These are phyloP conservation scores for Gasterosteus nipponicus DNA, from an alignment of 2,113 vertebrate genomes.

Conservation along the genomic window DNA sequence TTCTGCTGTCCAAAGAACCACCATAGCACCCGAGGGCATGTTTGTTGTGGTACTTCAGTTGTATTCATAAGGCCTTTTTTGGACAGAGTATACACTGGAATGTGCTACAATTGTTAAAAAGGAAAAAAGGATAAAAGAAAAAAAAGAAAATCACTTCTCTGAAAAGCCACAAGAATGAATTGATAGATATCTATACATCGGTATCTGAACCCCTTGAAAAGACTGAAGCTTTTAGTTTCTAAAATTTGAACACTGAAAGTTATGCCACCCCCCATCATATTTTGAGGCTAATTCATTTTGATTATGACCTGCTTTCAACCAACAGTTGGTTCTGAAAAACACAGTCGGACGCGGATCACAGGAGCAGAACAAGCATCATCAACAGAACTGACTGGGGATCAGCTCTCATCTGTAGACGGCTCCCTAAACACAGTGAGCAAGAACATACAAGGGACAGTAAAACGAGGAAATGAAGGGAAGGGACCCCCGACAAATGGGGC, in stretches of 20 bases:
- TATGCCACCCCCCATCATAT: conserved; percentile 19
- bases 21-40: conserved; percentile 49
- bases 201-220: conserved; percentile 31
- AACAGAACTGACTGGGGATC: conserved; percentile 23
- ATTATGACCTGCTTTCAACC: conserved; percentile 10
- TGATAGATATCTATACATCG: conserved; percentile 20
- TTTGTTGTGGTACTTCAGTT: conserved; percentile 45
- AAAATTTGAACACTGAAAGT: conserved; percentile 53
- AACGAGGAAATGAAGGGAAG: neutral
- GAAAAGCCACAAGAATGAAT: conserved; percentile 30
- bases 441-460: conserved; percentile 19
- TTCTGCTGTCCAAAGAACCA: conserved; percentile 41
- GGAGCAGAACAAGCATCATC: neutral
- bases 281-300: conserved; percentile 15
- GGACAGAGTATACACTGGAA: conserved; percentile 72
- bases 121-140: neutral
- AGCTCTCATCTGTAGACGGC: conserved; percentile 1
- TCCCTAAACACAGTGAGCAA: conserved; percentile 24
- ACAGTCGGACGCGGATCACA: conserved; percentile 8
- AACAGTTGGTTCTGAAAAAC: neutral
- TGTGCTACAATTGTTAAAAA: conserved; percentile 62
- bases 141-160: conserved; percentile 30
- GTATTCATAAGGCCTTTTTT: conserved; percentile 74
- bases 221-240: conserved; percentile 31
- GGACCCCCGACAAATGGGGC: conserved; percentile 7